Evolutionary conservation across 2,888 invertebrate species (phyloP).

Genomic region (Criorhina ranunculi): DNA sequence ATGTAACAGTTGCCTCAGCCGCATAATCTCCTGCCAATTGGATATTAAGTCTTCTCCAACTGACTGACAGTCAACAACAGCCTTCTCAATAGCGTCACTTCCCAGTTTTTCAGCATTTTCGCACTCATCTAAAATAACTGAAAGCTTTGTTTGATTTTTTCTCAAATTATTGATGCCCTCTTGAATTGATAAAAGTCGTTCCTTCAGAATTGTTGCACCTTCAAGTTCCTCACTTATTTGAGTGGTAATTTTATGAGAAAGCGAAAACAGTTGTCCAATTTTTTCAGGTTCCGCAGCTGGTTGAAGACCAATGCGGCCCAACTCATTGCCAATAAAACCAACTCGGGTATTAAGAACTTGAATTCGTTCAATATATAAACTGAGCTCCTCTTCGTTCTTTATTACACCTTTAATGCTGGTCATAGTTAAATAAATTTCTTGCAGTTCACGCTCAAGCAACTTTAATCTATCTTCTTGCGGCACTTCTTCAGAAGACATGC

Average conservation of each 20-base stretch:
- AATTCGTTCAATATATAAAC: slow-evolving; percentile 91
- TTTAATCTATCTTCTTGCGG: slow-evolving; percentile 90
- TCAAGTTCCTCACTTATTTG: slow-evolving; percentile 92
- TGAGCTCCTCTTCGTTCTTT: slow-evolving; percentile 92
- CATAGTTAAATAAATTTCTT: slow-evolving; percentile 89
- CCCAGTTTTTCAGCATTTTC: slow-evolving; percentile 90
- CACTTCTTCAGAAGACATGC: slow-evolving; percentile 90
- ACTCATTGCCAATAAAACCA: slow-evolving; percentile 92
- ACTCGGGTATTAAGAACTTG: slow-evolving; percentile 91
- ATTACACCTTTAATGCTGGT: slow-evolving; percentile 91
- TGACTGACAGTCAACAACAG: slow-evolving; percentile 89
- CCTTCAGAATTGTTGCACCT: slow-evolving; percentile 89
- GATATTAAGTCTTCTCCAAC: slow-evolving; percentile 89
- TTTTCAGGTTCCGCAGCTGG: slow-evolving; percentile 90
- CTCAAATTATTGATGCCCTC: slow-evolving; percentile 89
- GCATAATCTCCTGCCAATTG: slow-evolving; percentile 92
- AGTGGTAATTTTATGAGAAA: slow-evolving; percentile 89
- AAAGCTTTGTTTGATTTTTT: slow-evolving; percentile 88
- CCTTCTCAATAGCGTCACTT: slow-evolving; percentile 91
- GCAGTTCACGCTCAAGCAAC: slow-evolving; percentile 90
- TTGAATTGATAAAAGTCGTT: slow-evolving; percentile 90
- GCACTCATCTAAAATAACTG: slow-evolving; percentile 89
- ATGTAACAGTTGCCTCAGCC: slow-evolving; percentile 90
- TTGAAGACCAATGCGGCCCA: slow-evolving; percentile 90
- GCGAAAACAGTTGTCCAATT: slow-evolving; percentile 89